These are phyloP conservation scores for Tamias sibiricus DNA, from an alignment of 2,113 vertebrate species.

Conservation along the genomic window DNA sequence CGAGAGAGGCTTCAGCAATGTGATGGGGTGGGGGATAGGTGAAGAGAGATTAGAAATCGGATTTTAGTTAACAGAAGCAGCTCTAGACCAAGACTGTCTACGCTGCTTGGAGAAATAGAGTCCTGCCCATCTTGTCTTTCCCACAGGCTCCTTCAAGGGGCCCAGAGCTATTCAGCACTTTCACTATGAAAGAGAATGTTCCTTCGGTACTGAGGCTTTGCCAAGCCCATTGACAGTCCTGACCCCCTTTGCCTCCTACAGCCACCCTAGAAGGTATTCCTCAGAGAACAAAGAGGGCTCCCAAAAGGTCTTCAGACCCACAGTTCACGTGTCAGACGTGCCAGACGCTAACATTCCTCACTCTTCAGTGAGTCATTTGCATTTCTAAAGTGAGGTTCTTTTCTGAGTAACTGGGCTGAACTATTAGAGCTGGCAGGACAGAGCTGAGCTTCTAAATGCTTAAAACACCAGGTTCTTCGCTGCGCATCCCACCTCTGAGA, in stretches of 20 bases:
- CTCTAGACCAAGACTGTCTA: neutral
- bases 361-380: neutral
- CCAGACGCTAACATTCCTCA: neutral
- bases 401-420: neutral
- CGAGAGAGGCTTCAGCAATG: neutral
- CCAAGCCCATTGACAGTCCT: neutral
- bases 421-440: fast-evolving
- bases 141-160: neutral
- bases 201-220: neutral
- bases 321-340: neutral
- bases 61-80: neutral
- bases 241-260: neutral
- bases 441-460: neutral
- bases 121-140: neutral
- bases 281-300: neutral
- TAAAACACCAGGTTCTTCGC: neutral
- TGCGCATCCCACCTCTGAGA: fast-evolving
- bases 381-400: conserved; percentile 51
- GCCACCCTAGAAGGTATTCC: neutral
- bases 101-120: neutral
- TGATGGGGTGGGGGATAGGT: fast-evolving
- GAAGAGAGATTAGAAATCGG: neutral
- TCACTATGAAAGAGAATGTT: neutral
- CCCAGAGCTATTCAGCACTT: neutral
- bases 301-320: neutral